Percentiles rank a stretch among this genome's conserved stretches.
Evolutionary conservation across 1,140 invertebrate genomes (phyloP).

Genomic region (Calephelis nemesis): DNA sequence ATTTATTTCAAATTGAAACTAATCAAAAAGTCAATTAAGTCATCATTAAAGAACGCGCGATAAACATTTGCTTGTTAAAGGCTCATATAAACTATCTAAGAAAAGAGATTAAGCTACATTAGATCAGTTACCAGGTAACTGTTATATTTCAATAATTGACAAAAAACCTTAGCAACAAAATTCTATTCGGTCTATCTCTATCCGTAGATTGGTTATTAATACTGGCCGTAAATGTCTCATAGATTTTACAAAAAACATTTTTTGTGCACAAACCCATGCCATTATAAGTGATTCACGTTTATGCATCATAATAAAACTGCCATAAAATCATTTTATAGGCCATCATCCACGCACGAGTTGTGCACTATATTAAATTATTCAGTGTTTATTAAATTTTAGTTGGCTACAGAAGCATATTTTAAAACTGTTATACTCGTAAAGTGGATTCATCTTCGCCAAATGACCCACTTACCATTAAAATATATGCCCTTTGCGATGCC

Average conservation of each 20-base stretch:
- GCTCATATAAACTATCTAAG: no score
- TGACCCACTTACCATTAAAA: slow-evolving; percentile 52
- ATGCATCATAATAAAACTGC: slow-evolving; percentile 76
- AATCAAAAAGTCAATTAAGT: no score
- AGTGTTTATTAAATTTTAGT: slow-evolving; percentile 74
- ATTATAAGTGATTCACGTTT: slow-evolving; percentile 71
- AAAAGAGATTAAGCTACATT: no score
- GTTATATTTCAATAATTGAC: no score
- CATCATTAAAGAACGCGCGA: no score
- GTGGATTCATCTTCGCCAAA: slow-evolving; percentile 56
- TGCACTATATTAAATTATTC: slow-evolving; percentile 71
- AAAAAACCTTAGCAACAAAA: no score
- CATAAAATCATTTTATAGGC: slow-evolving; percentile 73
- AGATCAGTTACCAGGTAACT: no score
- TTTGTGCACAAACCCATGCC: slow-evolving; percentile 25
- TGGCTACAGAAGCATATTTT: slow-evolving; percentile 64
- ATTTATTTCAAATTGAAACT: no score
- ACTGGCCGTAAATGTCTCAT: background rate
- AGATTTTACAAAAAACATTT: slow-evolving; percentile 11
- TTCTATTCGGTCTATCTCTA: no score
- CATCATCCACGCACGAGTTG: slow-evolving; percentile 68
- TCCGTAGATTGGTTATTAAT: no score
- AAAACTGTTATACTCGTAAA: slow-evolving; percentile 56
- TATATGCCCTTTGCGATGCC: slow-evolving; percentile 14
- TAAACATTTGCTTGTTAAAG: no score